Conservation (phyloP, 2,797 vertebrate species). For the Anisognathus igniventris region DNA sequence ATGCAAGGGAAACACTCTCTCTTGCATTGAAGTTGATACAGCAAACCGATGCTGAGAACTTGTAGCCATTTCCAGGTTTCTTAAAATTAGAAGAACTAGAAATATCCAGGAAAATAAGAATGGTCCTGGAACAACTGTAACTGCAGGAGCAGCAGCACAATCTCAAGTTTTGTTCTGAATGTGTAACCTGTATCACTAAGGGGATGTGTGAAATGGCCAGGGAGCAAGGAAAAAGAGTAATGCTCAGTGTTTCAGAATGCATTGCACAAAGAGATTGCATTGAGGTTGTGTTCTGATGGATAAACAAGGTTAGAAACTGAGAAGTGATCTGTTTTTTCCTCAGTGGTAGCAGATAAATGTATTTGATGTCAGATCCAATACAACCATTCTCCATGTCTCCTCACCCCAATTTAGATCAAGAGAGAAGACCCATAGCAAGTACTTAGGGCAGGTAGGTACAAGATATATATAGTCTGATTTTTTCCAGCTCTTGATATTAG, state of each 20-base stretch:
- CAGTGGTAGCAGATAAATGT: not conserved
- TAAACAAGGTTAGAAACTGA: not conserved
- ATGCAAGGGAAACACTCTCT: not conserved
- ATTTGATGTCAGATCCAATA: not conserved
- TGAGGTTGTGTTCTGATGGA: not conserved
- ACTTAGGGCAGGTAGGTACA: not conserved
- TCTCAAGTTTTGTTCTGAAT: rapidly evolving
- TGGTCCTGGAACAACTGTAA: not conserved
- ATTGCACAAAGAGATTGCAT: rapidly evolving
- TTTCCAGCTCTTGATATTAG: not conserved
- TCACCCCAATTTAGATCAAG: not conserved
- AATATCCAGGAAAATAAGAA: not conserved
- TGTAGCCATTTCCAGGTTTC: not conserved
- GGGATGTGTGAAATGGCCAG: not conserved
- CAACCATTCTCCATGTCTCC: not conserved
- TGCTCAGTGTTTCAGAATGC: not conserved
- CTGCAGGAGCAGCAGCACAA: not conserved
- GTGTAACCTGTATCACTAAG: not conserved
- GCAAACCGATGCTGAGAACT: not conserved
- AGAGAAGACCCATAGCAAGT: not conserved
- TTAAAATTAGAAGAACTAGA: not conserved
- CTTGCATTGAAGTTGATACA: not conserved
- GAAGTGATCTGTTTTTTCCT: not conserved
- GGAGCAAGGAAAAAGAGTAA: not conserved
- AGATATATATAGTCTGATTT: not conserved